Percentiles rank a stretch among this genome's conserved stretches.
phyloP scores from a whole-genome alignment of 2,797 vertebrate species.

The Sebastes variabilis region DNA sequence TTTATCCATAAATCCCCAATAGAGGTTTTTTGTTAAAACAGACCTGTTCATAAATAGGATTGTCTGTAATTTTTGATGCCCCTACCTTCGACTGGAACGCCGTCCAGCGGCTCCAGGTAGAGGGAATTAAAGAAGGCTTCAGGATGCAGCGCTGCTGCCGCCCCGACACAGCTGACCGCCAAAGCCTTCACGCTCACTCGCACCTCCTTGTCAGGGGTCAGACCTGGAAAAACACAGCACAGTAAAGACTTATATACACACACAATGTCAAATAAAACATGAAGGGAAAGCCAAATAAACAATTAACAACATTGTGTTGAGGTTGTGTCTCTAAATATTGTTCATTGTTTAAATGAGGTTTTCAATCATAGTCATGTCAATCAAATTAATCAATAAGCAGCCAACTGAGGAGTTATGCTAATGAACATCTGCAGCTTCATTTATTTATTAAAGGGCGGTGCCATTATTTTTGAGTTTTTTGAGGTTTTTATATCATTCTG shows the following conservation, averaged over 20 bases:
- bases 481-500: no score
- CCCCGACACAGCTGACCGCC: conserved; percentile 93
- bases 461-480: no score
- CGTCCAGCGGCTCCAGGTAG: conserved; percentile 88
- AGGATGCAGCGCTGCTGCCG: conserved; percentile 90
- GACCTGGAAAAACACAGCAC: conserved; percentile 72
- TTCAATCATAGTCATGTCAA: neutral
- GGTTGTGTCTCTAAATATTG: neutral
- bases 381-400: neutral
- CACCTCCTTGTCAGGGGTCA: conserved; percentile 94
- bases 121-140: conserved; percentile 95
- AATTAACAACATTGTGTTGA: neutral
- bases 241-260: neutral
- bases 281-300: neutral
- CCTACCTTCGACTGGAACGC: conserved; percentile 81
- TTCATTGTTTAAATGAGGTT: neutral
- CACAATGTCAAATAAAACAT: neutral
- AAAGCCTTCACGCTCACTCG: conserved; percentile 97
- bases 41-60: neutral
- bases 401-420: neutral
- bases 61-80: neutral
- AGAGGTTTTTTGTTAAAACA: neutral
- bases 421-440: neutral
- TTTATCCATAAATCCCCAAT: no score
- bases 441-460: neutral